phyloP scores from a whole-genome alignment of 2,113 vertebrate species.

The Lasiurus cinereus region DNA sequence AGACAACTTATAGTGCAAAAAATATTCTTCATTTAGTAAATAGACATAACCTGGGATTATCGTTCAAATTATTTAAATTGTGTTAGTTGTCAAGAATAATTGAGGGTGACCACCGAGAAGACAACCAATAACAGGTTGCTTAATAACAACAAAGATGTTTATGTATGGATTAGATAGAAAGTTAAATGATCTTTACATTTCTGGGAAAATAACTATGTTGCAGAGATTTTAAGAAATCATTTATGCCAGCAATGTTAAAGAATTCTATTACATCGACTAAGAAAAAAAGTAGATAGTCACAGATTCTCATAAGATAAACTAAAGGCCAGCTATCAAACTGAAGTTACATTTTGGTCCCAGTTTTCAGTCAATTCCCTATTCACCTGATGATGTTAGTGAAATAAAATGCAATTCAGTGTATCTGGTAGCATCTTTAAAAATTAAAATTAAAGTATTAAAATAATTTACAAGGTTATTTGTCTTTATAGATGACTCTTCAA shows the following conservation, averaged over 20 bases:
- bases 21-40: background rate
- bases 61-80: background rate
- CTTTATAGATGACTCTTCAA: background rate
- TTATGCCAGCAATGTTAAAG: background rate
- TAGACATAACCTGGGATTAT: slow-evolving; percentile 7
- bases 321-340: background rate
- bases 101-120: background rate
- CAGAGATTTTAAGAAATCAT: background rate
- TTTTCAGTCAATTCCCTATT: slow-evolving; percentile 10
- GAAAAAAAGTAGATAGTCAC: background rate
- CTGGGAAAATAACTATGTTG: background rate
- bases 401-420: slow-evolving; percentile 2
- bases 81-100: background rate
- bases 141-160: background rate
- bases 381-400: background rate
- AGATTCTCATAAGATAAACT: slow-evolving; percentile 19
- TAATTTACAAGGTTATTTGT: background rate
- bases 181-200: background rate
- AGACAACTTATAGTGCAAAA: background rate
- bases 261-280: background rate
- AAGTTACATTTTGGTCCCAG: background rate
- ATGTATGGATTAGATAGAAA: background rate
- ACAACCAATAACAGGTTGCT: background rate
- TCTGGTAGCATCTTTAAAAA: background rate
- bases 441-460: background rate